A percentile compares a stretch with the other conserved stretches of the same genome.
These are phyloP conservation scores for Diaperis boleti DNA, from an alignment of 2,888 invertebrate genomes.

Conservation along the genomic window DNA sequence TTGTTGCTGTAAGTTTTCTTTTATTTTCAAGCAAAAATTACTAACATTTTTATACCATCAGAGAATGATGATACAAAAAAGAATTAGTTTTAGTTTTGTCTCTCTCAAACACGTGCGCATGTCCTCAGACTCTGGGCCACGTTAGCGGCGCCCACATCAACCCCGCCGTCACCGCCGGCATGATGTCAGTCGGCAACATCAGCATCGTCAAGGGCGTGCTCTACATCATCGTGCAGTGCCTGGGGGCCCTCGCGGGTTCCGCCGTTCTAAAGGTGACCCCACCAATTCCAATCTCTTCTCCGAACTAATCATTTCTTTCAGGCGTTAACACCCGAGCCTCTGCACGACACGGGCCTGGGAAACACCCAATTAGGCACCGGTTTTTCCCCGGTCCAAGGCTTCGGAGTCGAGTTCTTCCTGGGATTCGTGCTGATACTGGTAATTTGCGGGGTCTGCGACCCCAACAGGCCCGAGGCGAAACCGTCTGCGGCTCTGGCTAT, in stretches of 20 bases:
- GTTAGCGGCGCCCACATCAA: slow-evolving; percentile 93
- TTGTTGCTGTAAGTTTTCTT: too few species aligned
- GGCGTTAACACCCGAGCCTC: slow-evolving; percentile 77
- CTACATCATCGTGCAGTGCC: slow-evolving; percentile 86
- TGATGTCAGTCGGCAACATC: slow-evolving; percentile 84
- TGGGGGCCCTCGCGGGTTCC: slow-evolving; percentile 86
- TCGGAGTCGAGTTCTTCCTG: slow-evolving; percentile 87
- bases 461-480: slow-evolving; percentile 82
- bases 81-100: too few species aligned
- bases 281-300: neutral
- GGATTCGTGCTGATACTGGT: slow-evolving; percentile 90
- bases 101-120: too few species aligned
- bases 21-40: too few species aligned
- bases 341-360: slow-evolving; percentile 75
- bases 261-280: slow-evolving; percentile 76
- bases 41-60: too few species aligned
- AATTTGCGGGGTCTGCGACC: slow-evolving; percentile 91
- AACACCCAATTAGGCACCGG: slow-evolving; percentile 73
- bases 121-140: slow-evolving; percentile 81
- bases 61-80: too few species aligned
- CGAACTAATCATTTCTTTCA: slow-evolving; percentile 53
- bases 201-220: slow-evolving; percentile 79
- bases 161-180: slow-evolving; percentile 89
- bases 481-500: slow-evolving; percentile 88
- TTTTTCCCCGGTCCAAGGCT: slow-evolving; percentile 81